Conservation (phyloP, 1,140 invertebrate genomes). For the Globodera rostochiensis region DNA sequence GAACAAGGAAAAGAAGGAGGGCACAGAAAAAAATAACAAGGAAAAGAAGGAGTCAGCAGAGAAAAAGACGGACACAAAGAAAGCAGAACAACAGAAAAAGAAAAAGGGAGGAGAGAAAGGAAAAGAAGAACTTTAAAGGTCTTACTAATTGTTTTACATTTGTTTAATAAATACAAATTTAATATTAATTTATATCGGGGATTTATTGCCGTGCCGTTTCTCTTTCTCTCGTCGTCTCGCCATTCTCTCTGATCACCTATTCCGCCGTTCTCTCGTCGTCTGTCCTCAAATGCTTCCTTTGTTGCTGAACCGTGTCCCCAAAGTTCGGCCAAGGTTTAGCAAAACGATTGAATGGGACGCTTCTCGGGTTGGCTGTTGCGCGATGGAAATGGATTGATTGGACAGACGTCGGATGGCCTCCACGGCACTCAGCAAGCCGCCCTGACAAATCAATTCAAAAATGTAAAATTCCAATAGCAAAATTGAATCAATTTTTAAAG, state of each 20-base stretch:
- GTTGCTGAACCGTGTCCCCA: conserved; percentile 1
- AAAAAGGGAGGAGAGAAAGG: conserved; percentile 31
- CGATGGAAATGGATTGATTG: conserved; percentile 11
- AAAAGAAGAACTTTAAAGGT: conserved; percentile 1
- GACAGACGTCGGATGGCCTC: conserved; percentile 14
- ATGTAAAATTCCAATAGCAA: not conserved
- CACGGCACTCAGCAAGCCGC: conserved; percentile 3
- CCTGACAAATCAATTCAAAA: not conserved
- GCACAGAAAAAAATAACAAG: conserved; percentile 21
- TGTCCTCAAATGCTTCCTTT: not conserved
- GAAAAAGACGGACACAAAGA: conserved; percentile 13
- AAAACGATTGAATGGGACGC: not conserved
- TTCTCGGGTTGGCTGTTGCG: not conserved
- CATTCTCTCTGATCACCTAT: too few species aligned
- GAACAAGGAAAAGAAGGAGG: conserved; percentile 10
- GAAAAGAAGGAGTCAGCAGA: conserved; percentile 22
- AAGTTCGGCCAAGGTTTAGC: not conserved
- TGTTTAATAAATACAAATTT: not conserved
- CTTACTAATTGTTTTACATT: not conserved
- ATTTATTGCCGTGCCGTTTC: not conserved
- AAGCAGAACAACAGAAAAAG: conserved; percentile 27
- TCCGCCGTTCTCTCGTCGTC: not conserved
- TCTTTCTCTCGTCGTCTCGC: not conserved
- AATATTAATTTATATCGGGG: not conserved
- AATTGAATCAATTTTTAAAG: not conserved